Evolutionary conservation across 2,888 invertebrate species (phyloP).

Genomic region (Brachylomia viminalis): DNA sequence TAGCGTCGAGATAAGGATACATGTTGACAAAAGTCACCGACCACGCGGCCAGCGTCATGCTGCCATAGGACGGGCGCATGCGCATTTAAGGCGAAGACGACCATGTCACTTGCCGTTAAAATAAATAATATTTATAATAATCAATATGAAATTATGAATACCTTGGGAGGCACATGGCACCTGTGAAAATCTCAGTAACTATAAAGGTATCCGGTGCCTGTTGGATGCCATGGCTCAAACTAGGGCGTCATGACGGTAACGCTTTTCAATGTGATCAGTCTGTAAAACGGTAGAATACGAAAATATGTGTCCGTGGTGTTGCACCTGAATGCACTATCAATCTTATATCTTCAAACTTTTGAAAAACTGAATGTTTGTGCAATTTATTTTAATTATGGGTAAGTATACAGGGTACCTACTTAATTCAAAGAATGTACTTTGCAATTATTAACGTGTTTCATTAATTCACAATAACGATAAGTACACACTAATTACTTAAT

Average conservation of each 20-base stretch:
- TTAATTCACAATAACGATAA: conserved; percentile 19
- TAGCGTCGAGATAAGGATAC: conserved; percentile 72
- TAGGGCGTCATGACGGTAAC: background rate
- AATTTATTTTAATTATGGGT: background rate
- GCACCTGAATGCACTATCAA: background rate
- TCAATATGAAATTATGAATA: background rate
- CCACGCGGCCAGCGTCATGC: conserved; percentile 79
- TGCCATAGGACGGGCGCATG: conserved; percentile 84
- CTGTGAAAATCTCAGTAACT: background rate
- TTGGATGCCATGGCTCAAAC: background rate
- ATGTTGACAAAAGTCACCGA: conserved; percentile 77
- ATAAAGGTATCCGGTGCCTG: background rate
- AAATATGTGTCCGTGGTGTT: background rate
- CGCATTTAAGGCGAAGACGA: conserved; percentile 78
- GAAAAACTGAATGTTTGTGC: background rate
- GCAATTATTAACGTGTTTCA: background rate
- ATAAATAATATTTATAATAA: background rate
- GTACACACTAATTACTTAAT: conserved; percentile 23
- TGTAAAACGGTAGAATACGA: background rate
- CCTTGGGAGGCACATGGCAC: background rate
- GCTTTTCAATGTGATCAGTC: background rate
- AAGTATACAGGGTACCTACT: conserved; percentile 12
- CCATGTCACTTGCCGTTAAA: conserved; percentile 2
- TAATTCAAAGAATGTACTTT: conserved; percentile 2
- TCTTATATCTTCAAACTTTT: background rate